Evolutionary conservation across 2,797 vertebrate species (phyloP), one percentile per base, ranked within the genome.

Genomic region (Mormyrus proboscirostris): DNA sequence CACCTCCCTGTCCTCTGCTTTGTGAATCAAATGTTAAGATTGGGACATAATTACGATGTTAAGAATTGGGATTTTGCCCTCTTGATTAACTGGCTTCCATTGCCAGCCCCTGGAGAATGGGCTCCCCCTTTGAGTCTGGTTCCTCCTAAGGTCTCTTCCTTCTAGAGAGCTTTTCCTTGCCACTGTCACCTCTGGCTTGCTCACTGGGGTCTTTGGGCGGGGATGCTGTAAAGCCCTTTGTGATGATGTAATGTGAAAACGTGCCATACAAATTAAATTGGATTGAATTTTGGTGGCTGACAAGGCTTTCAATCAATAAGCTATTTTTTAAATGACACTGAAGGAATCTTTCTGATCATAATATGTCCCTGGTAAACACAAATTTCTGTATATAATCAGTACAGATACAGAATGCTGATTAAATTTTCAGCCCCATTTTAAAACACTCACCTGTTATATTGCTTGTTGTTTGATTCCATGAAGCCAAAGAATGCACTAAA

Each of bases 401-500:
- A 5, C 10, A 73, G 29, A 73, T 38, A 33, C 65, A 33, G 65
- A 73, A 29, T 33, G 12, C 29, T 73, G 29, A 38, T 14, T 33
- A 33, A 73, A 14, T 69, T 4, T 69, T 69, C 25, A 69, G 10
- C 65, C 65, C 29, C 29, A 33, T 69, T 73, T 73, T 33, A 73
- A 69, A 33, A 38, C 29, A 33, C 49, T 84, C 49, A 50, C 82
- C 82, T 50, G 82, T 84, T 47, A 22, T 84, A 84, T 84, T 84
- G 82, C 16, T n/a, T n/a, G 41, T 84, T 84, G 82, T 84, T n/a
- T 50, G 82, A 84, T 84, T 84, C 82, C 82, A 84, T 22, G 49
- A 84, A 22, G n/a, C 7, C 82, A 84, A 84, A 84, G 82, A 47
- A 22, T 50, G 82, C 41, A 84, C 82, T 84, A 14, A 84, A 50